Base-by-base conservation (phyloP, 2,113 vertebrate species). In the Python bivittatus region DNA sequence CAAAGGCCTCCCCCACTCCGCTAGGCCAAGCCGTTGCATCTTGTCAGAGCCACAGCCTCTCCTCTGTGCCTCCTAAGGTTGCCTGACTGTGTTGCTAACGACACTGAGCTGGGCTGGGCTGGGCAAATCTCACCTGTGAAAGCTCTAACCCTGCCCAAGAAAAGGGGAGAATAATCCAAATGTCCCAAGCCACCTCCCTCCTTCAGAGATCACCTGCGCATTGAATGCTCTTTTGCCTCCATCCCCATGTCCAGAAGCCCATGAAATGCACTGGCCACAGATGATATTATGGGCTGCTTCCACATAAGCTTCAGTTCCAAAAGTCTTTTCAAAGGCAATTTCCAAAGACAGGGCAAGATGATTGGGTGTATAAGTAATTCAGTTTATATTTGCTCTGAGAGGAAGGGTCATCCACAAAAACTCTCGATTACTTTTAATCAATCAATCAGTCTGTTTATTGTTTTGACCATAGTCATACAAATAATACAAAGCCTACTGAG, bases 1-100 rank as follows among this genome's bases (percentile, higher is more conserved):
- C 27, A 15, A 27, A 17, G 17, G 8, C 58, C 48, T 9, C 7
- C 88, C 44, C 88, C 52, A 68, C 83, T 88, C 94, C 95, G 96
- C 95, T 15, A 6, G 68, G 84, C 17, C 13, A 72, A 29, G 25
- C 2, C 13, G 2, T 27, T 60, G 27, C 52, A 52, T n/a, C 25
- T 12, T 23, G 13, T n/a, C 57, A 25, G n/a, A 48, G 42, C 29
- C 6, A 2, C 53, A 1, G 54, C 15, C 33, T 61, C 13, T 57
- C 52, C 8, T 57, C 11, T 79, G 79, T n/a, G 48, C 27, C 53
- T 90, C 86, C 54, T 83, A 29, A 68, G 1, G 52, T 90, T 90
- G 88, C 60, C 60, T 90, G 57, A 53, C 6, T 44, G 12, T 7
- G 83, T 86, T 93, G 84, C 84, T 89, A 92, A 61, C 53, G 58